Base-by-base conservation (phyloP, 2,797 vertebrate genomes). In the Microctenopoma lineatum region DNA sequence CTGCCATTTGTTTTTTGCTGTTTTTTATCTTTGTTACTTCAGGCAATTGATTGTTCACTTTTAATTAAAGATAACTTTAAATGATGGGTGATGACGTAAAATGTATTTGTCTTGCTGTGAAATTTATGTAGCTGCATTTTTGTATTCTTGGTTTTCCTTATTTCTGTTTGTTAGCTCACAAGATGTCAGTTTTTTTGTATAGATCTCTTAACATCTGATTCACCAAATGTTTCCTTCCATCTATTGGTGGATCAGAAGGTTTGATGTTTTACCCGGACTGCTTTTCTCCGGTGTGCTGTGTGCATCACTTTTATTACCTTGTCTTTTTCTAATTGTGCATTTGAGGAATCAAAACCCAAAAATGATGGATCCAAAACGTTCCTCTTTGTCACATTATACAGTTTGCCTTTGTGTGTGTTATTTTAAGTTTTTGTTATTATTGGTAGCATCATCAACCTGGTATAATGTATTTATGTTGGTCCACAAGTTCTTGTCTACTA, bases 151-250 rank as follows among this genome's bases (percentile, higher is more conserved):
- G 64, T 25, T 39, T 52, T 32, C 63, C 12, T 55, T 47, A 1
- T 67, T 7, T 66, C 42, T 66, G 46, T 59, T 51, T 59, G 18
- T 29, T 44, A 7, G 12, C 15, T 46, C n/a, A 45, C 54, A 50
- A 62, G 48, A 61, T 65, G 45, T 58, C 38, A 53, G 21, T 41
- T 4, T 70, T 64, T 18, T n/a, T 7, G 21, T 68, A 27, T 47
- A 5, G 5, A 1, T 63, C 11, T 12, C 11, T 12, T 13, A 18
- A 25, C 7, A 11, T 34, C 16, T 46, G 25, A 62, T 68, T 59
- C 1, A 53, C 38, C n/a, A 51, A 4, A 52, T 39, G 14, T 27
- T 42, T 60, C 34, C 7, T 27, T 67, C 7, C 7, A 58, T 15
- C 6, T 53, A 66, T 38, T 50, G 42, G 25, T 62, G 42, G n/a